Percentiles rank a stretch among this genome's conserved stretches.
Conservation (phyloP, 2,797 vertebrate species). For the Thripadectes ignobilis region DNA sequence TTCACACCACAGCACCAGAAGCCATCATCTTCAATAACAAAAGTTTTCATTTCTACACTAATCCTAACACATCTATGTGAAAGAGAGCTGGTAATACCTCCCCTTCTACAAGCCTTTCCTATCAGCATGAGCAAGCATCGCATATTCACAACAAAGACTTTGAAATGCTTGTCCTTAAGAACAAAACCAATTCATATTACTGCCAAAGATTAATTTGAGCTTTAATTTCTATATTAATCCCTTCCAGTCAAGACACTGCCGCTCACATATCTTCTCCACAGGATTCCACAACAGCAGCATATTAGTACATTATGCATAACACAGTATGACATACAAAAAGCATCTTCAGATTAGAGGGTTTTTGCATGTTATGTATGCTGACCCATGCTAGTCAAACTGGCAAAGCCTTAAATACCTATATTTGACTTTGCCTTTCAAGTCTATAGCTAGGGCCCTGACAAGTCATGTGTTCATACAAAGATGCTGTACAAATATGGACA, state of each 20-base stretch:
- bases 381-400: not conserved
- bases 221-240: not conserved
- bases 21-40: not conserved
- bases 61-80: not conserved
- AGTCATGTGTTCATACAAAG: not conserved
- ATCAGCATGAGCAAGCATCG: not conserved
- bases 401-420: not conserved
- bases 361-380: not conserved
- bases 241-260: not conserved
- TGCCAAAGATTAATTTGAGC: not conserved
- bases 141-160: not conserved
- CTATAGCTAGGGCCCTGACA: not conserved
- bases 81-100: not conserved
- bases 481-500: not conserved
- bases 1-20: not conserved
- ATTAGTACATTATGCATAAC: not conserved
- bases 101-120: not conserved
- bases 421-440: not conserved
- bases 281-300: not conserved
- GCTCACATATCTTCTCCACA: not conserved
- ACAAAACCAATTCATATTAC: not conserved
- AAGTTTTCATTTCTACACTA: not conserved
- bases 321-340: not conserved
- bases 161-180: not conserved
- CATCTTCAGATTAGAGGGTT: not conserved